phyloP scores from a whole-genome alignment of 2,888 invertebrate genomes.

The Sphaerolaimus hirsutus region DNA sequence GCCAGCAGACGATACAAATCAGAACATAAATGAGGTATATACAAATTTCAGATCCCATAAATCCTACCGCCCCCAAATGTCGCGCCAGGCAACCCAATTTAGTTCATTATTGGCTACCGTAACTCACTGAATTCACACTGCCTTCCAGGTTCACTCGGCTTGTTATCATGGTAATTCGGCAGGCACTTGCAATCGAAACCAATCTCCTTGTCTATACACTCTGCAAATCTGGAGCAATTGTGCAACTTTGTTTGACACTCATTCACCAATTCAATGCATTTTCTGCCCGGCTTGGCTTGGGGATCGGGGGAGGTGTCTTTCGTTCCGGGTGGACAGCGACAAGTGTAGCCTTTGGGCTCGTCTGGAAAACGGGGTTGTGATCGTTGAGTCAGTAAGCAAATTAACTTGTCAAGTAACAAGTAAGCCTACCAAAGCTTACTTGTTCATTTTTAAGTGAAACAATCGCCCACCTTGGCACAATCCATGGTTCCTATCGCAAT shows the following conservation, averaged over 20 bases:
- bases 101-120: too few relatives aligned
- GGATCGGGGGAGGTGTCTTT: constrained; percentile 20
- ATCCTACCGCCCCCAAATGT: too few relatives aligned
- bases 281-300: neutral
- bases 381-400: too few relatives aligned
- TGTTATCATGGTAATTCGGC: constrained; percentile 20
- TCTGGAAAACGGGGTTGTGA: too few relatives aligned
- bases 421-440: too few relatives aligned
- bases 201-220: constrained; percentile 15
- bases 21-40: too few relatives aligned
- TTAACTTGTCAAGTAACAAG: too few relatives aligned
- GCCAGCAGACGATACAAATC: too few relatives aligned
- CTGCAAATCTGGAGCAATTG: constrained; percentile 19
- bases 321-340: constrained; percentile 18
- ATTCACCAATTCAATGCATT: constrained; percentile 9
- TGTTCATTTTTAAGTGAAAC: too few relatives aligned
- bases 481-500: constrained; percentile 14
- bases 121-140: constrained; percentile 16
- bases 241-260: constrained; percentile 20
- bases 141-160: constrained; percentile 18
- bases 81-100: too few relatives aligned
- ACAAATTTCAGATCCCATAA: too few relatives aligned
- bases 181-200: constrained; percentile 17
- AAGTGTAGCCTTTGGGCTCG: constrained; percentile 13
- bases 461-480: neutral